Evolutionary conservation across 2,113 vertebrate species (phyloP), one percentile per base, ranked within the genome.

Genomic region (Acinonyx jubatus): DNA sequence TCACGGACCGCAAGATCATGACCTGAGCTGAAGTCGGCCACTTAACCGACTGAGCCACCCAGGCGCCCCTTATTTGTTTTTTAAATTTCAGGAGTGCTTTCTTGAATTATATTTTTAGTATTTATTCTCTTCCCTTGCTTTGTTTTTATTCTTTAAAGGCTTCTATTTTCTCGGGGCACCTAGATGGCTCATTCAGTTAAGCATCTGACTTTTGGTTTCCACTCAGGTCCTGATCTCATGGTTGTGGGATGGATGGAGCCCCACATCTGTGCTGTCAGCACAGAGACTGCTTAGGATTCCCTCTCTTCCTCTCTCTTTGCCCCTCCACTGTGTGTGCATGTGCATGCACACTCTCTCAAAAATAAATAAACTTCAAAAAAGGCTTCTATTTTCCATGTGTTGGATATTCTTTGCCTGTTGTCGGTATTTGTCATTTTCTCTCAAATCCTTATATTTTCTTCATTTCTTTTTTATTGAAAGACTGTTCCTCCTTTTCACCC

Each of bases 361-460:
- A 61, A 61, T 61, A 61, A 61, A 61, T 61, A 61, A 21, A 25
- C 57, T 61, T 61, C 7, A 21, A 25, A 61, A 55, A 73, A 14
- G 19, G 12, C 19, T 91, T 74, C 33, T 68, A 85, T 89, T 93
- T 80, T 41, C 36, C 14, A 27, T 88, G 57, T 41, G 25, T 73
- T 89, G 12, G n/a, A 36, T 90, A 80, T 80, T 94, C 41, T 91
- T 61, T 45, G n/a, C 69, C 65, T 90, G 14, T 74, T 36, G 73
- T 97, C 19, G n/a, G 33, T 73, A 80, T 66, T 33, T 80, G 29
- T 48, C 91, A 85, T 36, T 66, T 95, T 89, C 50, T 89, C 19
- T 85, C 76, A 69, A 55, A 79, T 90, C 23, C 19, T 63, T 95
- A 85, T 65, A 76, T n/a, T 84, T 92, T 95, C 41, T 83, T 71